phyloP scores from a whole-genome alignment of 2,113 vertebrate genomes.

The Passer montanus region DNA sequence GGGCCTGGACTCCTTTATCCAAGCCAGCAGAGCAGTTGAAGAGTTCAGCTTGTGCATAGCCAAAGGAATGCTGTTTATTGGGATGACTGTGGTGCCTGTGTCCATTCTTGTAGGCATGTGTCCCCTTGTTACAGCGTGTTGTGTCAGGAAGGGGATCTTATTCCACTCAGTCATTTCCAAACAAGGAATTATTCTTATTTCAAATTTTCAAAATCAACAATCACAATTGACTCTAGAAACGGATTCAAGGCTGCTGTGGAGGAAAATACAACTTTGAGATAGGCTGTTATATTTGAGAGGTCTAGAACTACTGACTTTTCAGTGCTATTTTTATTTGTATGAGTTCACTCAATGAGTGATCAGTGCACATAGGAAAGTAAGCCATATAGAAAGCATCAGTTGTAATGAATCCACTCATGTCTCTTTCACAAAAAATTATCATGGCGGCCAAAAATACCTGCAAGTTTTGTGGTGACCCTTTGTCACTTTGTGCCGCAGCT shows the following conservation, averaged over 20 bases:
- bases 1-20: not conserved
- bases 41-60: not conserved
- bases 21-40: slow-evolving; percentile 10
- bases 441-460: not conserved
- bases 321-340: not conserved
- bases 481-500: not conserved
- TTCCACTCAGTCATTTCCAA: not conserved
- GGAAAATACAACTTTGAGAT: not conserved
- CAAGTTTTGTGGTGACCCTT: not conserved
- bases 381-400: not conserved
- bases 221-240: not conserved
- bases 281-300: not conserved
- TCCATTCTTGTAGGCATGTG: not conserved
- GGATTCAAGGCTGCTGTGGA: not conserved
- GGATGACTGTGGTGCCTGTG: not conserved
- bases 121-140: not conserved
- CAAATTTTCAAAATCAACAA: not conserved
- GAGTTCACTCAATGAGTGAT: not conserved
- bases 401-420: not conserved
- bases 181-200: not conserved
- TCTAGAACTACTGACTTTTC: not conserved
- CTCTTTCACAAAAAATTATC: not conserved
- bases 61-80: not conserved
- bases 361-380: not conserved
- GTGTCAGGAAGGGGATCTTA: not conserved